Conservation (phyloP, 53 echinoderm and acorn worm genomes). For the Astropecten irregularis region DNA sequence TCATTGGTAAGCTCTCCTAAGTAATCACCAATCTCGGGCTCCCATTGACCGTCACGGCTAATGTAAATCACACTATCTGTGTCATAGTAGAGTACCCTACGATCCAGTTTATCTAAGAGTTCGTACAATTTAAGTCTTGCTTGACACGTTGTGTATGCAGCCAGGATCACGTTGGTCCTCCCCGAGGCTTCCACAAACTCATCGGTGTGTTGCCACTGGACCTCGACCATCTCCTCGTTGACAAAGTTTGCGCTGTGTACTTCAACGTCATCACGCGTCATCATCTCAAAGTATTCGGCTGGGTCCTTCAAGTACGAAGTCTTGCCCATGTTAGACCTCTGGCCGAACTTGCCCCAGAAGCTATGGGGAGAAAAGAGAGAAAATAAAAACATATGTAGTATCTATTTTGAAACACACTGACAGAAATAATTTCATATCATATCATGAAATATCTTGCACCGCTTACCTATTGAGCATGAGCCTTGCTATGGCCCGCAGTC, state of each 20-base stretch:
- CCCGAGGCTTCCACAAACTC: slow-evolving; percentile 3
- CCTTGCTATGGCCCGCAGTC: slow-evolving; percentile 49
- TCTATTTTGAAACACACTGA: not conserved
- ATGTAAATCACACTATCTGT: slow-evolving; percentile 57
- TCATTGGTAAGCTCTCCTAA: slow-evolving; percentile 72
- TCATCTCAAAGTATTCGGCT: slow-evolving; percentile 8
- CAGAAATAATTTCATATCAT: not conserved
- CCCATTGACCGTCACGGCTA: not conserved
- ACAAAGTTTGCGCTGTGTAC: not conserved
- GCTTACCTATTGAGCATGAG: slow-evolving; percentile 62
- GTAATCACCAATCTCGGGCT: slow-evolving; percentile 54
- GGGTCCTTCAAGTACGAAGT: not conserved
- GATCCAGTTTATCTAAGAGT: slow-evolving; percentile 22
- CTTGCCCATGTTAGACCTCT: not conserved
- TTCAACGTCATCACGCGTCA: not conserved
- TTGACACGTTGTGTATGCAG: slow-evolving; percentile 43
- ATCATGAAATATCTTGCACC: too few species aligned
- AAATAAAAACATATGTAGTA: not conserved
- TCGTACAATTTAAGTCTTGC: slow-evolving; percentile 35
- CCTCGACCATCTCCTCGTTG: slow-evolving; percentile 4
- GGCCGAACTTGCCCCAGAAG: slow-evolving; percentile 47
- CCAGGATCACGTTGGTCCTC: slow-evolving; percentile 5
- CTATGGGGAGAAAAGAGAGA: not conserved
- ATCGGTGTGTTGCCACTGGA: slow-evolving; percentile 16
- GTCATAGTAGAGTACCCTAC: slow-evolving; percentile 56